These are phyloP conservation scores for Setophaga kirtlandii DNA, from an alignment of 2,113 vertebrate genomes.

Conservation along the genomic window DNA sequence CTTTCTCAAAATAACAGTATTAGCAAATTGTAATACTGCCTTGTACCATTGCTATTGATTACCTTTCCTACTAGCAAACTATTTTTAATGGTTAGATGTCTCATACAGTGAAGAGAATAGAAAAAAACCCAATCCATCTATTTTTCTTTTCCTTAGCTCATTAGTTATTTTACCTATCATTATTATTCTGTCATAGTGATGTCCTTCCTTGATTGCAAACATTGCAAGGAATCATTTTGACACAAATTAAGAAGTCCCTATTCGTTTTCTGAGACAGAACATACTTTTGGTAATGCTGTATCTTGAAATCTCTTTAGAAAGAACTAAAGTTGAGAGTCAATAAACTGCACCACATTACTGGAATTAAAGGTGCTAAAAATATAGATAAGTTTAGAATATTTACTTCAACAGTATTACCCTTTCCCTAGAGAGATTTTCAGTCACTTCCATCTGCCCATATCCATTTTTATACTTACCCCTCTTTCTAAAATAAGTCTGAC, in stretches of 20 bases:
- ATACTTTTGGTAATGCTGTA: not conserved
- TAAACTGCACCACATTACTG: not conserved
- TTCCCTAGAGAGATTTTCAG: conserved; percentile 23
- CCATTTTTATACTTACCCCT: conserved; percentile 29
- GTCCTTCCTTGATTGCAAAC: not conserved
- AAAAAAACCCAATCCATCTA: not conserved
- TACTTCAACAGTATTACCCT: conserved; percentile 28
- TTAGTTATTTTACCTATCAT: not conserved
- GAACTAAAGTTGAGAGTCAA: not conserved
- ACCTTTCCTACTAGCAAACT: not conserved
- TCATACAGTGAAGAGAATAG: not conserved
- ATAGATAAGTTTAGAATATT: not conserved
- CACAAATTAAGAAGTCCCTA: not conserved
- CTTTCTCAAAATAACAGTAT: not conserved
- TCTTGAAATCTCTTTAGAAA: not conserved
- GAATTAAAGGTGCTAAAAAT: conserved; percentile 25
- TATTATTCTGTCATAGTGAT: not conserved
- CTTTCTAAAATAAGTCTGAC: conserved; percentile 22
- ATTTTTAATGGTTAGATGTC: not conserved
- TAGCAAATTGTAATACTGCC: not conserved
- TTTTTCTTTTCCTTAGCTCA: not conserved
- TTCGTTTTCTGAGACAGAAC: not conserved
- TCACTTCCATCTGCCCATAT: conserved; percentile 26
- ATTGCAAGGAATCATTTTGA: not conserved
- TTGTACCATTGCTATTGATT: not conserved